Conservation (phyloP, 2,113 vertebrate genomes). For the Gymnarchus niloticus region DNA sequence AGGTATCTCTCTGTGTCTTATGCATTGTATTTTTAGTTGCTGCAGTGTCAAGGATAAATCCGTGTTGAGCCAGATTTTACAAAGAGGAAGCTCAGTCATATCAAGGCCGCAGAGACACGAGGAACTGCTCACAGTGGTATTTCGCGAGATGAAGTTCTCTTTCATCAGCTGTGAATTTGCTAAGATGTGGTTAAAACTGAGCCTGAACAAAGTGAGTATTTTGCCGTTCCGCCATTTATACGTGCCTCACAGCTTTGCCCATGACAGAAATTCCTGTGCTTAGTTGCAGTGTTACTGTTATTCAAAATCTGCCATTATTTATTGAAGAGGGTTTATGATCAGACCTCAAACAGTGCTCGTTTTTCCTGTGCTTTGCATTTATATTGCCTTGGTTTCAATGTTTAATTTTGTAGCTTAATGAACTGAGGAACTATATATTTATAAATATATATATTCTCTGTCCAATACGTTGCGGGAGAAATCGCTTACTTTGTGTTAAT, state of each 20-base stretch:
- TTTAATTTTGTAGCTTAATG: background rate
- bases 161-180: background rate
- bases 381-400: conserved; percentile 4
- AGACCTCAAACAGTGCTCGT: background rate
- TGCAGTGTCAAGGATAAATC: background rate
- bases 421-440: conserved; percentile 6
- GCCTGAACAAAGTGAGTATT: conserved; percentile 15
- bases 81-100: background rate
- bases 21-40: conserved; percentile 10
- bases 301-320: conserved; percentile 2
- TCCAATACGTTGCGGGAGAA: background rate
- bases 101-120: background rate
- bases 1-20: background rate
- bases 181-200: background rate
- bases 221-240: background rate
- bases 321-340: background rate
- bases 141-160: background rate
- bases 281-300: conserved; percentile 10
- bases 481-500: background rate
- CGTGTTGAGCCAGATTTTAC: background rate
- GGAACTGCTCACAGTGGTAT: background rate
- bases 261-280: background rate
- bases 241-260: background rate
- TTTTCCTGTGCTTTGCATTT: conserved; percentile 4
- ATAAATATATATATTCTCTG: background rate